Evolutionary conservation across 2,888 invertebrate species (phyloP), one percentile per base, ranked within the genome.

Genomic region (Phyto melanocephala): DNA sequence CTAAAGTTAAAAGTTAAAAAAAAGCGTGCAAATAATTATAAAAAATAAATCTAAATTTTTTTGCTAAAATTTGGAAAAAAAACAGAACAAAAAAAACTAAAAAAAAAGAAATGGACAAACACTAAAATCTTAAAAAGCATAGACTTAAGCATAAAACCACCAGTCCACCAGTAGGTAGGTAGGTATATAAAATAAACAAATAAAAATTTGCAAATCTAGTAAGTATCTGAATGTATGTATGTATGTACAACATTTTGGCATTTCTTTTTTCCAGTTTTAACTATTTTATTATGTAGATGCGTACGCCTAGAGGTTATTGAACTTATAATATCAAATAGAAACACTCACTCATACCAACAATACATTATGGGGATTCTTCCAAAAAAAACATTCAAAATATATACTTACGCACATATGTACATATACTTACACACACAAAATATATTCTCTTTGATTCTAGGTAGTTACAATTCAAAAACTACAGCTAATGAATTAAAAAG

Each of bases 241-340:
- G n/a, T n/a, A n/a, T n/a, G n/a, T n/a, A 28, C 3, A 28, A 52
- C 4, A 33, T 42, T 63, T 65, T 63, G n/a, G 8, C 33, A 37
- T 33, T 52, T 62, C 50, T 22, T 17, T 56, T 45, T 70, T 54
- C 58, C 15, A 47, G 35, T 72, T 67, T 20, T 50, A 68, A 22
- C 42, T 42, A 45, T 47, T 75, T 71, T 42, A 52, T 52, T 63
- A 74, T 63, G 42, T 56, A 45, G 40, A 82, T 82, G 81, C 81
- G 82, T 82, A 67, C 60, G 74, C 17, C 67, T 35, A 56, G 75
- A 62, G 82, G 75, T n/a, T 67, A 54, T 76, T 82, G 82, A 82
- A 79, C 82, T 82, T 15, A 67, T 11, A 50, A 37, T 37, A 47
- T 74, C 60, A 58, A 47, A 50, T 3, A 22, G 20, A 50, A 40